Conservation (phyloP, 2,797 vertebrate genomes). For the Channallabes apus region DNA sequence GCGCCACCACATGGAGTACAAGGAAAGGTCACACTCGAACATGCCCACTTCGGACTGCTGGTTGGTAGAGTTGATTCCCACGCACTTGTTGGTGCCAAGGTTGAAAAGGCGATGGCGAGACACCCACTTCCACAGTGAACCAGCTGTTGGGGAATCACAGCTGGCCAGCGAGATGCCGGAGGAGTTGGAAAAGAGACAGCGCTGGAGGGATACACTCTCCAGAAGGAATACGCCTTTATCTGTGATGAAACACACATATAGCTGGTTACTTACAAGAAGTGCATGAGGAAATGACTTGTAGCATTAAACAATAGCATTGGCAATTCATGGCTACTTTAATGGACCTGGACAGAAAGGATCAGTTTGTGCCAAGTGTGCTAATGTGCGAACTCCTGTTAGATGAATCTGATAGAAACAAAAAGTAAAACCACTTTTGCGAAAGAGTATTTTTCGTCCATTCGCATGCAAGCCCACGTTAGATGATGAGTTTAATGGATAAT, state of each 20-base stretch:
- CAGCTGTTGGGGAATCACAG: constrained; percentile 74
- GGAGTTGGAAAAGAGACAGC: constrained; percentile 76
- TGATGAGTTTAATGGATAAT: constrained; percentile 52
- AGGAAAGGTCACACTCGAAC: constrained; percentile 79
- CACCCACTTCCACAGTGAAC: constrained; percentile 95
- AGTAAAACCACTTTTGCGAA: neutral
- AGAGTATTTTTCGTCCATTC: constrained; percentile 48
- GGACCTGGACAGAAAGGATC: neutral
- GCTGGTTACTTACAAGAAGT: neutral
- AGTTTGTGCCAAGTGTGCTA: neutral
- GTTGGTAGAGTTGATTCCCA: constrained; percentile 81
- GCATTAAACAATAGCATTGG: neutral
- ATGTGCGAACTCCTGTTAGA: neutral
- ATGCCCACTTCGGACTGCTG: constrained; percentile 72
- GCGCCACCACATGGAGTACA: constrained; percentile 79
- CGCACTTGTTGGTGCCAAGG: constrained; percentile 79
- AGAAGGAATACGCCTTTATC: constrained; percentile 86
- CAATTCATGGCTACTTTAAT: neutral
- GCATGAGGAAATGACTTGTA: neutral
- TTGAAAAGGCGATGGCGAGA: constrained; percentile 87
- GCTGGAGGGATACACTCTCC: constrained; percentile 77
- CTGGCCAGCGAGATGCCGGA: constrained; percentile 76
- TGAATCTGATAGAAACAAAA: too few relatives aligned
- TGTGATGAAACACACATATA: constrained; percentile 58
- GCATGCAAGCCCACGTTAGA: constrained; percentile 48